Percentiles rank a stretch among this genome's conserved stretches.
Evolutionary conservation across 2,888 invertebrate genomes (phyloP).

Genomic region (Exephanes ischioxanthus): DNA sequence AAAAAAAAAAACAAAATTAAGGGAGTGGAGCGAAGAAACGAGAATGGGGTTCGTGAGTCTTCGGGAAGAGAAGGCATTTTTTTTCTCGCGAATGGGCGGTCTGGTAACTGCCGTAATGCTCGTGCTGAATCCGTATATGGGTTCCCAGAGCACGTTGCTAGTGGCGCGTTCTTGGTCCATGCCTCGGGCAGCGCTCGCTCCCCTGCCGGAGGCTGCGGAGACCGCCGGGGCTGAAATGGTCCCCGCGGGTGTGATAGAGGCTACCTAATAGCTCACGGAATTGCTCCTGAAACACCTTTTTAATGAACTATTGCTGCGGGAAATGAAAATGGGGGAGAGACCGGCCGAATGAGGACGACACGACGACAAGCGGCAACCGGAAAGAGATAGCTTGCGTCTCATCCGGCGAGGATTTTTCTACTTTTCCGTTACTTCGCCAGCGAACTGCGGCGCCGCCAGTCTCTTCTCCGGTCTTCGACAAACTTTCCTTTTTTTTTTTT

Average conservation of each 20-base stretch:
- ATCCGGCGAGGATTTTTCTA: constrained; percentile 48
- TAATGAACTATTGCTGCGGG: constrained; percentile 89
- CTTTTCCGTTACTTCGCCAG: constrained; percentile 54
- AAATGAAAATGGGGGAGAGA: constrained; percentile 85
- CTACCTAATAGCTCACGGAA: constrained; percentile 90
- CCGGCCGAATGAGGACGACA: constrained; percentile 56
- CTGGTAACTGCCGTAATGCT: constrained; percentile 80
- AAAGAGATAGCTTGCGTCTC: constrained; percentile 51
- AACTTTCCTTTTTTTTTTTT: constrained; percentile 33
- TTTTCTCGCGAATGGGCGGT: constrained; percentile 75
- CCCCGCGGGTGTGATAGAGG: constrained; percentile 86
- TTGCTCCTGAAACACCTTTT: constrained; percentile 91
- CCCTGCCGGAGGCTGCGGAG: constrained; percentile 66
- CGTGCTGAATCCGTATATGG: constrained; percentile 78
- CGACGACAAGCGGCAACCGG: constrained; percentile 54
- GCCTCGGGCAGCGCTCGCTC: constrained; percentile 63
- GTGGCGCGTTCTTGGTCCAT: constrained; percentile 49
- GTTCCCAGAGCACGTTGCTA: constrained; percentile 70
- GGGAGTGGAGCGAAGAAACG: constrained; percentile 15
- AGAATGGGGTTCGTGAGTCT: constrained; percentile 41
- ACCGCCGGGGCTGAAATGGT: constrained; percentile 82
- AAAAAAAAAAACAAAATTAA: constrained; percentile 52
- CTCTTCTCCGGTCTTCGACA: constrained; percentile 5
- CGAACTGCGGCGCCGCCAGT: constrained; percentile 9
- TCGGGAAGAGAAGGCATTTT: constrained; percentile 39